Percentiles rank a stretch among this genome's conserved stretches.
Evolutionary conservation across 2,797 vertebrate genomes (phyloP).

Genomic region (Phalanger gymnotis): DNA sequence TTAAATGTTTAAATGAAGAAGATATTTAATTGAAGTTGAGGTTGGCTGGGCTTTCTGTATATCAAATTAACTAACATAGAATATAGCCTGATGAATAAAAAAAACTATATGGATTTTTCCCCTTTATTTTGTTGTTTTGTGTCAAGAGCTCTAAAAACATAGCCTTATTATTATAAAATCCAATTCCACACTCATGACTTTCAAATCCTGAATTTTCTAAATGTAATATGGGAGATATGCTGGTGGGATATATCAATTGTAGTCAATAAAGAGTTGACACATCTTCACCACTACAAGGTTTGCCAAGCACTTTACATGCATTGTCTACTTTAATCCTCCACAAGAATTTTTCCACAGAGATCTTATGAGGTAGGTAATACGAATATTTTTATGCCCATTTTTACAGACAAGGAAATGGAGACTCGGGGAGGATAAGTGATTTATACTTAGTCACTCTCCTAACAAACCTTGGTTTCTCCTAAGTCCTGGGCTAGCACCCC

Average conservation of each 20-base stretch:
- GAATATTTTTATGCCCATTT: background rate
- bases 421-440: background rate
- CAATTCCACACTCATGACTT: conserved; percentile 49
- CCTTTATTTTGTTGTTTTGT: conserved; percentile 60
- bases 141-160: conserved; percentile 13
- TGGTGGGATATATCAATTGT: conserved; percentile 6
- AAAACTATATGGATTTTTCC: conserved; percentile 31
- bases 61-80: conserved; percentile 22
- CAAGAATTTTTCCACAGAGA: background rate
- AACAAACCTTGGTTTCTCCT: background rate
- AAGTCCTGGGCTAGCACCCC: background rate
- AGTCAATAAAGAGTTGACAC: background rate
- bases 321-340: background rate
- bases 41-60: conserved; percentile 31
- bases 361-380: background rate
- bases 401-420: background rate
- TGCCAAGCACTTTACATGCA: background rate
- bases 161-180: conserved; percentile 48
- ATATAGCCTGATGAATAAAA: conserved; percentile 64
- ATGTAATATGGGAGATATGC: conserved; percentile 28
- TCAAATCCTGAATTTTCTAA: conserved; percentile 66
- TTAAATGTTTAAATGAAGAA: conserved; percentile 39
- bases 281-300: background rate
- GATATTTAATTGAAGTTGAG: conserved; percentile 50
- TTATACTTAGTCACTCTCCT: background rate